These are phyloP conservation scores for Drosophila funebris DNA, from an alignment of 1,140 invertebrate species.

Conservation along the genomic window DNA sequence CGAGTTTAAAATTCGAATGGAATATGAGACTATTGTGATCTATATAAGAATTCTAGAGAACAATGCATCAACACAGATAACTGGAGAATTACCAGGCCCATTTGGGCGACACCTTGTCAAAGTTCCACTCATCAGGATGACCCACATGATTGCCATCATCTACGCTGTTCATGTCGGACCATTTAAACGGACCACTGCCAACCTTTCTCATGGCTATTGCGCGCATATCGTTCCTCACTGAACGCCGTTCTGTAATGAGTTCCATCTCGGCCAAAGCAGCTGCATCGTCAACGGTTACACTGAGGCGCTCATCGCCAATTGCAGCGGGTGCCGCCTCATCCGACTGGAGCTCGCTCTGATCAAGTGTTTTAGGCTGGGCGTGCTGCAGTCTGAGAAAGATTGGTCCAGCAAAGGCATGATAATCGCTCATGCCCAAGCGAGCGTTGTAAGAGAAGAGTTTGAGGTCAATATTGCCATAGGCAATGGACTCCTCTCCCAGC, in stretches of 20 bases:
- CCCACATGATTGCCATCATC: constrained; percentile 86
- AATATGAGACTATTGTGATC: constrained; percentile 16
- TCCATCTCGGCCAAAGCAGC: constrained; percentile 69
- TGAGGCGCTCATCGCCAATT: constrained; percentile 66
- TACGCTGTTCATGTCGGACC: constrained; percentile 87
- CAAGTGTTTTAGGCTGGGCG: constrained; percentile 46
- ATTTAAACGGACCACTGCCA: constrained; percentile 87
- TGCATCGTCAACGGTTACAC: constrained; percentile 69
- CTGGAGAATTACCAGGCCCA: constrained; percentile 84
- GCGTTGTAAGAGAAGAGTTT: constrained; percentile 82
- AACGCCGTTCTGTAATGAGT: constrained; percentile 69
- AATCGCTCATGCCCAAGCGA: constrained; percentile 70
- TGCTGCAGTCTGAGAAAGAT: constrained; percentile 77
- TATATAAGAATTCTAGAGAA: constrained; percentile 1
- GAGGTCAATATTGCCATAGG: constrained; percentile 83
- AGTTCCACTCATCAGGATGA: constrained; percentile 91
- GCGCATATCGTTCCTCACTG: constrained; percentile 77
- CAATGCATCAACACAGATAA: background rate
- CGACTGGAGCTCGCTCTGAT: constrained; percentile 7
- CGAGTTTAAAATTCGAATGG: constrained; percentile 42
- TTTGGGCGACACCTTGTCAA: constrained; percentile 85
- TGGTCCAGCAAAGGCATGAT: constrained; percentile 80
- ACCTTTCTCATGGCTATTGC: constrained; percentile 70
- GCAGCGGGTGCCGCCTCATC: constrained; percentile 33
- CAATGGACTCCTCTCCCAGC: constrained; percentile 74